Base-by-base conservation (phyloP, 2,888 invertebrate genomes). In the Dryococelus australis region DNA sequence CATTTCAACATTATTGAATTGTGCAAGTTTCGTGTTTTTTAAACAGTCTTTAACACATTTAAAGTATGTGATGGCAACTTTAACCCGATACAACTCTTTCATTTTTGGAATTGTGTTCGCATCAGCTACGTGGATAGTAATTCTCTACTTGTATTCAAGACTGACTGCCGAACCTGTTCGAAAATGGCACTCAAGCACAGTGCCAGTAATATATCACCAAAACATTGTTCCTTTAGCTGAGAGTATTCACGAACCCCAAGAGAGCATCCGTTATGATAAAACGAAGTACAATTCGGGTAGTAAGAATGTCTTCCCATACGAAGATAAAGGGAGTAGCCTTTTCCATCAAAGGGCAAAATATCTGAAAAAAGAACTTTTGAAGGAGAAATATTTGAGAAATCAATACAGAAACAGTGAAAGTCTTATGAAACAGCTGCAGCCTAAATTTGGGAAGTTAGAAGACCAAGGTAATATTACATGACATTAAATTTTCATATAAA, bases 121-220 rank as follows among this genome's bases (percentile, higher is more conserved):
- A 0, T 96, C 96, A 0, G 91, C 95, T 79, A 96, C 96, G 87
- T 97, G 97, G 97, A 93, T 94, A 80, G 92, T 96, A 85, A 96
- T 96, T 85, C 91, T 97, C 83, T 96, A 96, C 91, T 93, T 97
- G 81, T 97, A 96, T 91, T 95, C 95, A 92, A 93, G 94, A 90
- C 91, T 96, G 85, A 95, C 93, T 20, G 43, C 83, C 28, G 85
- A 88, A 51, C 81, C 88, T 47, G 51, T 86, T n/a, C 78, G 84
- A 79, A 84, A 84, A 43, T 83, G 27, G 83, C n/a, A 65, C n/a
- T n/a, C 65, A 65, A 65, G 65, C 65, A 65, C 65, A 65, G 65
- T 24, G 16, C 24, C 65, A 65, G 65, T 65, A n/a, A 65, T 65
- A 65, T 24, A 65, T 16, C 65, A 65, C n/a, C 20, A 65, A 8